Conservation (phyloP, 2,113 vertebrate species). For the Myotis lucifugus region DNA sequence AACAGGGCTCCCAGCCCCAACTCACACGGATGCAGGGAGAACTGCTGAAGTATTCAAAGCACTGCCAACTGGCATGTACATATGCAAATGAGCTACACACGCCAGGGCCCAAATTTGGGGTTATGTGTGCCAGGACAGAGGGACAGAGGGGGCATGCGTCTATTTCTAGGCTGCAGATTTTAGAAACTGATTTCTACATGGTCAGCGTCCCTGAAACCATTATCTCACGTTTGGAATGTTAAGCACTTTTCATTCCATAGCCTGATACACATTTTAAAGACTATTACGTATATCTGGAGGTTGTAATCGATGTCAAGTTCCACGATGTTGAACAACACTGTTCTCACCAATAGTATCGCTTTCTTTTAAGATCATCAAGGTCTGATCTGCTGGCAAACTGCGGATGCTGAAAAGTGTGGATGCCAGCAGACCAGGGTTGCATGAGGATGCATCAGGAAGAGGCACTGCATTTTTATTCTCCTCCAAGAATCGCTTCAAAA, state of each 20-base stretch:
- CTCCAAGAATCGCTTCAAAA: constrained; percentile 61
- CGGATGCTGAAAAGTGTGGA: background rate
- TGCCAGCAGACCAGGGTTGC: constrained; percentile 12
- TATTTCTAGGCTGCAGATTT: constrained; percentile 69
- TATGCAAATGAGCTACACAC: constrained; percentile 79
- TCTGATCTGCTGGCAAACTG: constrained; percentile 42
- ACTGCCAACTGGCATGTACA: constrained; percentile 77
- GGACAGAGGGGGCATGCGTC: constrained; percentile 69
- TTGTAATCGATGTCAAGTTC: background rate
- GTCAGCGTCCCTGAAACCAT: constrained; percentile 66
- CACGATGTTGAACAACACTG: background rate
- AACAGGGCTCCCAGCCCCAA: constrained; percentile 67
- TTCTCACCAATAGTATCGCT: background rate
- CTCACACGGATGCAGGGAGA: constrained; percentile 67
- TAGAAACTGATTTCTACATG: constrained; percentile 70
- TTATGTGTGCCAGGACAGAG: constrained; percentile 76
- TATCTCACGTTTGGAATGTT: constrained; percentile 62
- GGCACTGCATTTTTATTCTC: background rate
- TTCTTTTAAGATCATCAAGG: constrained; percentile 2
- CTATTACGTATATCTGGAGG: constrained; percentile 19
- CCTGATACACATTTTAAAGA: constrained; percentile 42
- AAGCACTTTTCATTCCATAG: constrained; percentile 66
- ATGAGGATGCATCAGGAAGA: constrained; percentile 22
- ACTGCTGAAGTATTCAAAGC: constrained; percentile 74
- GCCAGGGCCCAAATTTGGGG: constrained; percentile 76